Evolutionary conservation across 2,888 invertebrate species (phyloP).

Genomic region (Artemia sinica): DNA sequence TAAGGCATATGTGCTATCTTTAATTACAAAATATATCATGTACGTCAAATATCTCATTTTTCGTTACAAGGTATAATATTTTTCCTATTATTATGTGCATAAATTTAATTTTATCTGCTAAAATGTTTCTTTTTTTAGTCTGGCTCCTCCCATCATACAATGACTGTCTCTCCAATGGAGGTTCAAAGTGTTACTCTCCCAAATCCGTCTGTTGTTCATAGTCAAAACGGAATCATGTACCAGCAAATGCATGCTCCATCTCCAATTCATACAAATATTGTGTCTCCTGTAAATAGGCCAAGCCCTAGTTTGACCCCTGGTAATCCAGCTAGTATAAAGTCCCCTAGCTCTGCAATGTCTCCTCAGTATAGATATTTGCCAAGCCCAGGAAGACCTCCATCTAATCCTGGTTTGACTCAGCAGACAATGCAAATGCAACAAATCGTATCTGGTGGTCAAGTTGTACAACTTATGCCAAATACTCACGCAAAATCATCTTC

Average conservation of each 20-base stretch:
- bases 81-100: too few species aligned
- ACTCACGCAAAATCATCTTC: not conserved
- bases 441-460: constrained; percentile 4
- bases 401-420: not conserved
- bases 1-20: too few species aligned
- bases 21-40: too few species aligned
- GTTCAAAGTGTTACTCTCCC: not conserved
- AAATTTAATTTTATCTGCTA: too few species aligned
- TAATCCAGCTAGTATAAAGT: constrained; percentile 6
- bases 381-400: constrained; percentile 10
- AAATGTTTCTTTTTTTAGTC: not conserved
- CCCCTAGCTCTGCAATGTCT: constrained; percentile 5
- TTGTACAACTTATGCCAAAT: not conserved
- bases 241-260: constrained; percentile 12
- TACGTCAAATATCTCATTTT: too few species aligned
- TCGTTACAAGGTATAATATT: too few species aligned
- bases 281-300: not conserved
- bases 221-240: not conserved
- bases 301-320: not conserved
- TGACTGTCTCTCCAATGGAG: constrained; percentile 8
- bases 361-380: constrained; percentile 2
- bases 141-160: not conserved
- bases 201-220: not conserved
- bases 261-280: not conserved
- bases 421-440: not conserved